Base-by-base conservation (phyloP, 2,888 invertebrate species). In the Callimorpha dominula region DNA sequence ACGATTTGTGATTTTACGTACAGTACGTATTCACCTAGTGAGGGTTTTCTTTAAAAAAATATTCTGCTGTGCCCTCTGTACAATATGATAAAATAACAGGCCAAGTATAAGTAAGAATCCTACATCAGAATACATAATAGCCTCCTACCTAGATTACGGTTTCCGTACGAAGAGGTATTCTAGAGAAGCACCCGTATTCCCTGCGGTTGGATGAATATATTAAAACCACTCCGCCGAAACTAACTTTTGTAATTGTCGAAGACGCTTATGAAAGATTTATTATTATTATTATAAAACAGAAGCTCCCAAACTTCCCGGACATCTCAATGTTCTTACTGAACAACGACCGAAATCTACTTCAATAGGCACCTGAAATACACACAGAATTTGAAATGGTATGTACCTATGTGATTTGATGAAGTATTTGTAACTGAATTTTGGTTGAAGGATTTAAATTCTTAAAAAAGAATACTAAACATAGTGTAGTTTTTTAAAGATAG, bases 361-460 rank as follows among this genome's bases (percentile, higher is more conserved):
- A 64, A 42, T 42, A 52, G 31, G 43, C 43, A 64, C 17, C 64
- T 63, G 17, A 69, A 49, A 63, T 68, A 63, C 50, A 69, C 17
- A 69, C 69, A 40, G 62, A 69, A 69, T 69, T 17, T 49, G 1
- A 17, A 69, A 69, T 69, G 49, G 31, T 31, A 31, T 31, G 31
- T 31, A 69, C n/a, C n/a, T n/a, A n/a, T 52, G 52, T 17, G 9
- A 2, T 52, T 42, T 31, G 31, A 57, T 67, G 54, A 17, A 54
- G 12, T 14, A 50, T 20, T 49, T 64, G 5, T 50, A 14, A 50
- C 15, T 5, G 50, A 14, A 14, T 46, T 46, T 46, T 46, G 9
- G 43, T 8, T 4, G 43, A 46, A 46, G 43, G 43, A 50, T 4
- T 50, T 14, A 2, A 50, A 14, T 15, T 43, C 17, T 43, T 8